Percentiles rank a stretch among this genome's conserved stretches.
phyloP scores from a whole-genome alignment of 2,888 invertebrate species.

The Tuberolachnus salignus region DNA sequence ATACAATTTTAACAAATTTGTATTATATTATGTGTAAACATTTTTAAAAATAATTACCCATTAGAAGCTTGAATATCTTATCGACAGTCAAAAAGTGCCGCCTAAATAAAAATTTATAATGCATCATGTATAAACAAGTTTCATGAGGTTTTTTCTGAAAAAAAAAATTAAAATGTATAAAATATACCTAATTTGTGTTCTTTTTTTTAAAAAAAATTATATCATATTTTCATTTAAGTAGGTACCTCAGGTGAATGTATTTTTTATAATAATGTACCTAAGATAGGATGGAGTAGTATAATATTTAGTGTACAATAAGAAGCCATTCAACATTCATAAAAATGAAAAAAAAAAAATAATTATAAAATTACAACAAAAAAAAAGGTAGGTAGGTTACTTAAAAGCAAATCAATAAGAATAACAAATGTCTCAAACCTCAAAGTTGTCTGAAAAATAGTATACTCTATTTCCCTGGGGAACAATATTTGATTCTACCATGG shows the following conservation, averaged over 20 bases:
- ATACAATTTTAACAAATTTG: too few species aligned
- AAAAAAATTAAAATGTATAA: background rate
- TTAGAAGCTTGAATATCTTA: conserved; percentile 24
- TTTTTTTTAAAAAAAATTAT: too few species aligned
- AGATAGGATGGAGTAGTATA: too few species aligned
- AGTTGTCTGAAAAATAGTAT: conserved; percentile 34
- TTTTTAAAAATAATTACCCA: conserved; percentile 44
- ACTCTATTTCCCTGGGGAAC: conserved; percentile 44
- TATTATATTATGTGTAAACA: background rate
- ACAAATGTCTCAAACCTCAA: conserved; percentile 27
- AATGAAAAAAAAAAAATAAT: too few species aligned
- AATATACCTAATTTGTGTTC: too few species aligned
- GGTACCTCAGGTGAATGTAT: too few species aligned
- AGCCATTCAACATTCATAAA: too few species aligned
- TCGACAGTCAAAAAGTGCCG: conserved; percentile 15
- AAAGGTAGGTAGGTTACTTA: too few species aligned
- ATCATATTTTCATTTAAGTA: too few species aligned
- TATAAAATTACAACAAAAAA: too few species aligned
- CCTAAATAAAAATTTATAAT: conserved; percentile 28
- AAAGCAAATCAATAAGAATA: background rate
- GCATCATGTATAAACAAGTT: conserved; percentile 51
- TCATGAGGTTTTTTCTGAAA: conserved; percentile 34
- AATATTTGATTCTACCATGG: conserved; percentile 17
- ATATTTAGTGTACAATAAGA: too few species aligned
- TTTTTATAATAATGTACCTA: too few species aligned